Conservation (phyloP, 2,888 invertebrate species). For the Doris montereyensis region DNA sequence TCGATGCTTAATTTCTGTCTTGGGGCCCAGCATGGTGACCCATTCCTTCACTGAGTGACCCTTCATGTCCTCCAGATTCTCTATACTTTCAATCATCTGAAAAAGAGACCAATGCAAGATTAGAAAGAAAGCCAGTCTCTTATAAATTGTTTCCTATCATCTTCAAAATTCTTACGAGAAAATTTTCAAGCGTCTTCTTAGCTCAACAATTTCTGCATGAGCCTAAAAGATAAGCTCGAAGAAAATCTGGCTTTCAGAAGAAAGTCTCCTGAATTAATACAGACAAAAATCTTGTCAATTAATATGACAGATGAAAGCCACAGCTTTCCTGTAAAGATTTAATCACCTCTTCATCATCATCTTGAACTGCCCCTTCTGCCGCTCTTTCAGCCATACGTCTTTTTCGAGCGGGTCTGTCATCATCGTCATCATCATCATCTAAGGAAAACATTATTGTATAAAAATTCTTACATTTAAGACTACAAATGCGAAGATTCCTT, state of each 20-base stretch:
- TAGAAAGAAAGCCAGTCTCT: background rate
- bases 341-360: conserved; percentile 77
- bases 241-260: too few species aligned
- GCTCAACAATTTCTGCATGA: too few species aligned
- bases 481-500: too few species aligned
- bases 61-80: conserved; percentile 97
- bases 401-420: conserved; percentile 78
- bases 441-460: too few species aligned
- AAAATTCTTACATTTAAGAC: too few species aligned
- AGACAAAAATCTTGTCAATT: too few species aligned
- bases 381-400: conserved; percentile 89
- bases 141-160: background rate
- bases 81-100: conserved; percentile 89
- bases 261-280: too few species aligned
- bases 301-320: too few species aligned
- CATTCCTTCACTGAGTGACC: conserved; percentile 95
- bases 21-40: conserved; percentile 95
- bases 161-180: background rate
- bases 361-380: conserved; percentile 84
- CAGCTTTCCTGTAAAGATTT: too few species aligned
- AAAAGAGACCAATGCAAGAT: background rate
- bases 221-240: too few species aligned
- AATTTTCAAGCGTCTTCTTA: too few species aligned
- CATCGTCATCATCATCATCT: conserved; percentile 88
- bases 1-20: conserved; percentile 95